These are phyloP conservation scores for Paralichthys olivaceus DNA, from an alignment of 2,113 vertebrate species.

Conservation along the genomic window DNA sequence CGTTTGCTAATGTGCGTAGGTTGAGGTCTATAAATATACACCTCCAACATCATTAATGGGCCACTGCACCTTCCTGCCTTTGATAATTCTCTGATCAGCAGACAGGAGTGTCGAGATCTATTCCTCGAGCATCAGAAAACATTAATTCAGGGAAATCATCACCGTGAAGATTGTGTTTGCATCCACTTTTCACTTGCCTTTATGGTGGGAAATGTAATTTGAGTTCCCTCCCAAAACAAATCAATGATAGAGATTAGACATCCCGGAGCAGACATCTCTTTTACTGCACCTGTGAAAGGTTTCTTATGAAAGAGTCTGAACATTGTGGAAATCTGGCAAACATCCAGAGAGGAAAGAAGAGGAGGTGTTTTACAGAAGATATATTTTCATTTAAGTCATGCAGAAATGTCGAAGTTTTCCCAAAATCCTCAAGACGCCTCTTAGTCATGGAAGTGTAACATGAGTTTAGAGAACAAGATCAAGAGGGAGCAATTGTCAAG, in stretches of 20 bases:
- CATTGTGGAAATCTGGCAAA: neutral
- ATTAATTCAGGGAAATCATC: constrained; percentile 46
- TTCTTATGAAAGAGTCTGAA: constrained; percentile 3
- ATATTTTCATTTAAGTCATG: neutral
- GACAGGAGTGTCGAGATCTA: constrained; percentile 34
- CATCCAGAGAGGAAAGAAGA: neutral
- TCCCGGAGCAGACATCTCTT: neutral
- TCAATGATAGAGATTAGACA: constrained; percentile 12
- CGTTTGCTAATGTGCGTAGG: constrained; percentile 53
- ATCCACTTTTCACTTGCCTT: constrained; percentile 22
- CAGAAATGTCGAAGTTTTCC: neutral
- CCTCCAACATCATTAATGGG: constrained; percentile 48
- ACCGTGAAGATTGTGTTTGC: constrained; percentile 15
- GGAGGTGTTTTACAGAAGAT: neutral
- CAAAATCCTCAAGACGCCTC: neutral
- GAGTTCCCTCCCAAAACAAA: neutral
- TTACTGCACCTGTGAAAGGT: constrained; percentile 8
- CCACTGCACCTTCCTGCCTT: constrained; percentile 49
- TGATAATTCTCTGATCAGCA: constrained; percentile 47
- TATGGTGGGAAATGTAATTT: constrained; percentile 24
- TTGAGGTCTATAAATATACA: constrained; percentile 64
- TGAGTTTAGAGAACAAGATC: constrained; percentile 15
- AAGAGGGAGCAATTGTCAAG: constrained; percentile 14
- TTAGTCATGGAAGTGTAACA: constrained; percentile 13
- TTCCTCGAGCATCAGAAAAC: constrained; percentile 31